These are phyloP conservation scores for Labia minor DNA, from an alignment of 2,888 invertebrate species.

Conservation along the genomic window DNA sequence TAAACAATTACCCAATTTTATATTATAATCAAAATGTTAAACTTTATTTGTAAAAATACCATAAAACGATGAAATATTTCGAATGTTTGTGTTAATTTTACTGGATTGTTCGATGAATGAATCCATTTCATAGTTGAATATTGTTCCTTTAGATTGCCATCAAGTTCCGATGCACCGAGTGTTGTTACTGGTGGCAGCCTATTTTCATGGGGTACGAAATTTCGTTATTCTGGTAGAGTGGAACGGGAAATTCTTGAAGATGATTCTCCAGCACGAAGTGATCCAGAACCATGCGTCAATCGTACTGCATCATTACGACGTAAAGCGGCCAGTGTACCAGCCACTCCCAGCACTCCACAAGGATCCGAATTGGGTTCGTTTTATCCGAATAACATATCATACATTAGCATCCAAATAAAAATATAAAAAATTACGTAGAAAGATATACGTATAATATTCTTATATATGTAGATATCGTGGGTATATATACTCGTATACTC, in stretches of 20 bases:
- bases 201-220: slow-evolving; percentile 90
- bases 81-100: too few relatives aligned
- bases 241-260: slow-evolving; percentile 84
- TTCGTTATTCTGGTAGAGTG: slow-evolving; percentile 81
- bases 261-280: slow-evolving; percentile 44
- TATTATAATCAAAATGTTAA: too few relatives aligned
- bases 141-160: slow-evolving; percentile 58
- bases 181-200: slow-evolving; percentile 77
- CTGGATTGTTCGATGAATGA: too few relatives aligned
- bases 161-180: slow-evolving; percentile 77
- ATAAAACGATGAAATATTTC: too few relatives aligned
- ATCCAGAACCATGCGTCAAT: slow-evolving; percentile 43
- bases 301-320: slow-evolving; percentile 47
- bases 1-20: too few relatives aligned
- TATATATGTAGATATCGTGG: too few relatives aligned
- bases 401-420: background rate
- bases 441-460: too few relatives aligned
- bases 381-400: too few relatives aligned
- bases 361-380: slow-evolving; percentile 54
- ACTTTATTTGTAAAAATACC: too few relatives aligned
- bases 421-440: too few relatives aligned
- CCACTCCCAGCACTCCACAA: slow-evolving; percentile 74
- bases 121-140: too few relatives aligned
- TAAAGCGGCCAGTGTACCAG: slow-evolving; percentile 78
- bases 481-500: too few relatives aligned